Conservation (phyloP, 2,888 invertebrate genomes). For the Alitta virens region DNA sequence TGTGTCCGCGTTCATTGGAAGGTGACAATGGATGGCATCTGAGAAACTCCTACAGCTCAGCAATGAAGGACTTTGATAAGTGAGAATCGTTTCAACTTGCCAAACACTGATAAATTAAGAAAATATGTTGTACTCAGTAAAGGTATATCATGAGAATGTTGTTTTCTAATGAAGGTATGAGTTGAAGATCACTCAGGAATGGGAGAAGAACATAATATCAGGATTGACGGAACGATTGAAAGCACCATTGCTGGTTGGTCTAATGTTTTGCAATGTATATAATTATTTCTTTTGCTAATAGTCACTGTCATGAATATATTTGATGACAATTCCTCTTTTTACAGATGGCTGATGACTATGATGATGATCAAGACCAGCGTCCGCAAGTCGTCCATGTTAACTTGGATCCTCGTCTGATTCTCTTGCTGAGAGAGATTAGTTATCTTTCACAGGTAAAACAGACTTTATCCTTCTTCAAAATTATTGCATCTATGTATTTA, state of each 20-base stretch:
- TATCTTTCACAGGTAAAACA: conserved; percentile 47
- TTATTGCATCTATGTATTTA: background rate
- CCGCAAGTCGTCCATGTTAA: conserved; percentile 53
- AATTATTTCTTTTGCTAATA: no score
- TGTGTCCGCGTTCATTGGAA: conserved; percentile 52
- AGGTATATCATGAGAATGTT: background rate
- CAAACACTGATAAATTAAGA: background rate
- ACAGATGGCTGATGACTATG: conserved; percentile 52
- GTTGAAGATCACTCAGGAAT: conserved; percentile 36
- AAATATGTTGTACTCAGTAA: background rate
- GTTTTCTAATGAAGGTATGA: conserved; percentile 36
- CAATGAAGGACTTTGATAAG: conserved; percentile 45
- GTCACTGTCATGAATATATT: no score
- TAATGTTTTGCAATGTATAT: no score
- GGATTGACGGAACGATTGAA: conserved; percentile 51
- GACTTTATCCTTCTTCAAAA: no score
- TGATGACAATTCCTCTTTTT: background rate
- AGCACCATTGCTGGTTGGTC: conserved; percentile 51
- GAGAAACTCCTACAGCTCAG: conserved; percentile 48
- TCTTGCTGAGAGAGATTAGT: conserved; percentile 51
- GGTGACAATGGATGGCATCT: conserved; percentile 54
- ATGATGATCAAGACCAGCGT: conserved; percentile 49
- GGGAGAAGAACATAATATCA: conserved; percentile 47
- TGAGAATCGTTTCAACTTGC: conserved; percentile 21
- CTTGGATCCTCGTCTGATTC: conserved; percentile 52